These are phyloP conservation scores for Plagiodera versicolora DNA, from an alignment of 2,888 invertebrate species.

Conservation along the genomic window DNA sequence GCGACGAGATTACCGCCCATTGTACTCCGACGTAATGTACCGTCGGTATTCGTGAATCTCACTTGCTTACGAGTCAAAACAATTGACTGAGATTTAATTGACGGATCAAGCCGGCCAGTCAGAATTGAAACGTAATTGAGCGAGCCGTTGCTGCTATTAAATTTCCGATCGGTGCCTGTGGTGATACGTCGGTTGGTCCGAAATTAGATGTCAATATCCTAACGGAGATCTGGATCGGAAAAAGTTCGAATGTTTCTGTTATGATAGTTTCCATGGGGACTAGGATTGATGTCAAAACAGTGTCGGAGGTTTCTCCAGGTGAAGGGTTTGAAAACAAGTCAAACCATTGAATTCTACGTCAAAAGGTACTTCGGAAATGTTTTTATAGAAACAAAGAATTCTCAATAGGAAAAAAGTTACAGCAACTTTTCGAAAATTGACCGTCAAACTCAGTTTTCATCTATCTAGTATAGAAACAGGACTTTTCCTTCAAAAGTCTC, in stretches of 20 bases:
- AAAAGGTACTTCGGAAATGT: too few relatives aligned
- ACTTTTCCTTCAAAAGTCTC: too few relatives aligned
- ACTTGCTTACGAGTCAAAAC: conserved; percentile 10
- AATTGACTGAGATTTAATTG: conserved; percentile 3
- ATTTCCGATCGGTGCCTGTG: background rate
- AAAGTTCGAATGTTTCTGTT: background rate
- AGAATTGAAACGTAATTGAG: background rate
- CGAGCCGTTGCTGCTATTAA: background rate
- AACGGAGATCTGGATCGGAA: background rate
- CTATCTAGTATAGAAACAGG: too few relatives aligned
- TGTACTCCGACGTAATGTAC: conserved; percentile 5
- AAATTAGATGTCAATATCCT: background rate
- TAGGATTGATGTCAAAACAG: too few relatives aligned
- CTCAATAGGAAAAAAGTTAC: too few relatives aligned
- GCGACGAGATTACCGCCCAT: background rate
- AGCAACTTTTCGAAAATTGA: too few relatives aligned
- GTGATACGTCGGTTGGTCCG: background rate
- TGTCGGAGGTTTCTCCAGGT: too few relatives aligned
- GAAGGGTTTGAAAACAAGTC: too few relatives aligned
- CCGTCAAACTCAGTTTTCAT: too few relatives aligned
- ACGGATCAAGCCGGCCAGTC: background rate
- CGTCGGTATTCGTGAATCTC: conserved; percentile 6
- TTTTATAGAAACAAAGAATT: too few relatives aligned
- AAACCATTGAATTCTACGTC: too few relatives aligned
- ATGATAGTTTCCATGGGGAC: too few relatives aligned